phyloP scores from a whole-genome alignment of 2,113 vertebrate species.

The Seriola rivoliana region DNA sequence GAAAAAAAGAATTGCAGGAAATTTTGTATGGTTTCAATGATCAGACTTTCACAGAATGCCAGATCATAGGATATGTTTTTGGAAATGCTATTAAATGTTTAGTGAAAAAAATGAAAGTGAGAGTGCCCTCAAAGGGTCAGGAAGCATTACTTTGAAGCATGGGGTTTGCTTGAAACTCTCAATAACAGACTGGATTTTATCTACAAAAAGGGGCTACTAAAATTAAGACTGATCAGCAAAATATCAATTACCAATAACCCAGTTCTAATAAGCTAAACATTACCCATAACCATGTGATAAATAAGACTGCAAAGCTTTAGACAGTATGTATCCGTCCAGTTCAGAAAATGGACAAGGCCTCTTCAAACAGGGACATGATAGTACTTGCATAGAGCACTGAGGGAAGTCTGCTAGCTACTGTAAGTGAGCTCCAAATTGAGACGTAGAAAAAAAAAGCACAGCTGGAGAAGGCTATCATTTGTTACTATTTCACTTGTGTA shows the following conservation, averaged over 20 bases:
- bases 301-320: slow-evolving; percentile 49
- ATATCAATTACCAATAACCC: slow-evolving; percentile 14
- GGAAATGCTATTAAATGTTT: slow-evolving; percentile 26
- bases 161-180: background rate
- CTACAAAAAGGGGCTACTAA: slow-evolving; percentile 4
- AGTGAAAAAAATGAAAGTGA: slow-evolving; percentile 21
- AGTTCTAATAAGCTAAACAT: slow-evolving; percentile 31
- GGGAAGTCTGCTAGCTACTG: slow-evolving; percentile 58
- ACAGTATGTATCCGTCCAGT: slow-evolving; percentile 31
- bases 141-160: background rate
- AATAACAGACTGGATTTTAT: background rate
- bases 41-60: slow-evolving; percentile 47
- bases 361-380: slow-evolving; percentile 54
- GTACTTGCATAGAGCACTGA: slow-evolving; percentile 75
- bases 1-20: slow-evolving; percentile 29
- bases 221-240: slow-evolving; percentile 24
- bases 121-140: background rate
- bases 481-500: slow-evolving; percentile 21
- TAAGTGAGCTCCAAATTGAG: slow-evolving; percentile 48
- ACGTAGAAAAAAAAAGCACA: slow-evolving; percentile 54
- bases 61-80: slow-evolving; percentile 29
- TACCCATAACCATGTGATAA: slow-evolving; percentile 25
- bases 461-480: slow-evolving; percentile 32
- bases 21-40: slow-evolving; percentile 15
- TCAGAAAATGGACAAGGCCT: slow-evolving; percentile 70